These are phyloP conservation scores for Limnothrissa miodon DNA, from an alignment of 2,113 vertebrate genomes.

Conservation along the genomic window DNA sequence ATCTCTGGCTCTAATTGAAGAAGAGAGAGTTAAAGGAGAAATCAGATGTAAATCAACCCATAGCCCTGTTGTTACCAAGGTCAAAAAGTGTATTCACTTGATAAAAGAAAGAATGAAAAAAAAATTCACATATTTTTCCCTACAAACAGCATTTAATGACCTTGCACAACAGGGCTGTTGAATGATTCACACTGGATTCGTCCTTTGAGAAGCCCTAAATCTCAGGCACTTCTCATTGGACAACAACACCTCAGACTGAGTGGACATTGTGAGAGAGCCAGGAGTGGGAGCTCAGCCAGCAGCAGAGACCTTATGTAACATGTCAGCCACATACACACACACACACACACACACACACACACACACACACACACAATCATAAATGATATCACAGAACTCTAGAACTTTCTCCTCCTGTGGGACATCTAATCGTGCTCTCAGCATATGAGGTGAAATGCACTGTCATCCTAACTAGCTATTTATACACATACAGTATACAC, in stretches of 20 bases:
- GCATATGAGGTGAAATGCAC: slow-evolving; percentile 10
- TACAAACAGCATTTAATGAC: too few species aligned
- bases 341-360: background rate
- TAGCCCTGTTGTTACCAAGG: too few species aligned
- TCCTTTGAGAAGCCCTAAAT: background rate
- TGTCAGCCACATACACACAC: background rate
- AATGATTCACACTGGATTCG: too few species aligned
- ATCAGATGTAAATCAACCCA: too few species aligned
- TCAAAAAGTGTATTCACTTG: too few species aligned
- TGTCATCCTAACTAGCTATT: slow-evolving; percentile 18
- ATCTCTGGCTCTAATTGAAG: background rate
- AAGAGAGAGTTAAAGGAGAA: background rate
- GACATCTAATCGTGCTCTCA: slow-evolving; percentile 27
- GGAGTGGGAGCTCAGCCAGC: background rate
- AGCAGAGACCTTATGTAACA: background rate
- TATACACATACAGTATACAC: slow-evolving; percentile 4
- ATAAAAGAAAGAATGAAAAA: too few species aligned
- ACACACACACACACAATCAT: slow-evolving; percentile 13
- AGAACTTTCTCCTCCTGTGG: background rate
- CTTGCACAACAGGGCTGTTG: too few species aligned
- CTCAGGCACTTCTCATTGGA: background rate
- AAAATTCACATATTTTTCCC: too few species aligned
- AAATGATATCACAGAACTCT: background rate
- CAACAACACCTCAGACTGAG: background rate
- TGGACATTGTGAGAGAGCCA: background rate